Evolutionary conservation across 2,888 invertebrate genomes (phyloP), one percentile per base, ranked within the genome.

Genomic region (Volucella bombylans): DNA sequence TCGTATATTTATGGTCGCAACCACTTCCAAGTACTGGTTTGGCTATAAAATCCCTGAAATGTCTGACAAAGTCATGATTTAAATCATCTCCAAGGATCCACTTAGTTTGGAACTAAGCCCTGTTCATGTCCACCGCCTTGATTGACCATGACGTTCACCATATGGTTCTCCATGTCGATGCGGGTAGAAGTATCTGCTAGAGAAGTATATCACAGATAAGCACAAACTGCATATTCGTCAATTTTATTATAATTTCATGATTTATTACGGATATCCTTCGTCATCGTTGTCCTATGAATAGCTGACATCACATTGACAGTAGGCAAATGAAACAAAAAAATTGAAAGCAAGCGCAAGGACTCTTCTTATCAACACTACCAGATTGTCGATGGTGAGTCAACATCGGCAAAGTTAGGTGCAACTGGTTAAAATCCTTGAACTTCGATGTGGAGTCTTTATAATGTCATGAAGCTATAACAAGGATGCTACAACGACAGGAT

Each of bases 391-490:
- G 31, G 6, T 31, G 31, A 31, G 6, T 6, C 31, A 6, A 31
- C 31, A 31, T 31, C 31, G 31, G 31, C 31, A 31, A 43, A 31
- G 14, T 52, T 8, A 39, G 31, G 52, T 62, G 79, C 83, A 80
- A 79, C 83, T 79, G 41, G 82, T 74, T 83, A 54, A 31, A 64
- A 73, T 73, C 82, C 82, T 79, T 83, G 82, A 83, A 73, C 82
- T 83, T 82, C 73, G 69, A 69, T 52, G 49, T 72, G 65, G 54
- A 6, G 71, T 41, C 41, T 65, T 61, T 47, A 38, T 71, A 77
- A 77, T 82, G 76, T 71, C 76, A 71, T 76, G 65, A 65, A 15
- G 39, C 57, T 31, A 31, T 31, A 55, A 41, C 41, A 47, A 67
- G 50, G 65, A 61, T 50, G 54, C 50, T 38, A 23, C 2, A 0